Evolutionary conservation across 2,113 vertebrate species (phyloP).

Genomic region (Pterocles burchelli): DNA sequence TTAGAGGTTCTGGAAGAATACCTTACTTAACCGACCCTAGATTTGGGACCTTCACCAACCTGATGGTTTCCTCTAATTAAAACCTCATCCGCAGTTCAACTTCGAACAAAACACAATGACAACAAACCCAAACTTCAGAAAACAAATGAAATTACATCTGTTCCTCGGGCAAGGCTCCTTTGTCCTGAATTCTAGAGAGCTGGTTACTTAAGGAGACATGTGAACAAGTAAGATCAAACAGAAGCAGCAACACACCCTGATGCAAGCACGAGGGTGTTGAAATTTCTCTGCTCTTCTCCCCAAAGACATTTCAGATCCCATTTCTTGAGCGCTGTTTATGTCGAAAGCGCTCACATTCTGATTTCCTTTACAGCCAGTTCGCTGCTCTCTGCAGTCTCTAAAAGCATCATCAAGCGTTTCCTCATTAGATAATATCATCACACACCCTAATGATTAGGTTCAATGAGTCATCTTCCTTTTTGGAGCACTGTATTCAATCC

Average conservation of each 20-base stretch:
- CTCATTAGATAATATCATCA: slow-evolving; percentile 71
- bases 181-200: slow-evolving; percentile 51
- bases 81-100: slow-evolving; percentile 33
- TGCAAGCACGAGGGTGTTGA: slow-evolving; percentile 46
- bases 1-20: neutral
- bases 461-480: slow-evolving; percentile 64
- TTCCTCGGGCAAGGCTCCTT: slow-evolving; percentile 57
- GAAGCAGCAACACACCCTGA: slow-evolving; percentile 46
- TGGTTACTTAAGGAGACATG: slow-evolving; percentile 32
- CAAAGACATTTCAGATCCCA: slow-evolving; percentile 46
- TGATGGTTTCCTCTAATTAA: slow-evolving; percentile 67
- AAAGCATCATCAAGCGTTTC: slow-evolving; percentile 66
- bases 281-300: slow-evolving; percentile 40
- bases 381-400: slow-evolving; percentile 51
- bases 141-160: slow-evolving; percentile 61
- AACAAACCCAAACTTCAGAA: slow-evolving; percentile 54
- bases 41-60: slow-evolving; percentile 23
- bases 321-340: slow-evolving; percentile 59
- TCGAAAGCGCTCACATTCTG: slow-evolving; percentile 37
- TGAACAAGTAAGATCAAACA: slow-evolving; percentile 25
- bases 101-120: neutral
- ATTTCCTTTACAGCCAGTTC: slow-evolving; percentile 51
- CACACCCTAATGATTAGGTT: slow-evolving; percentile 65
- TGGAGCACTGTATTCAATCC: slow-evolving; percentile 43
- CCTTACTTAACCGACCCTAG: neutral